Percentiles rank a stretch among this genome's conserved stretches.
Conservation (phyloP, 2,888 invertebrate species). For the Mantis religiosa region DNA sequence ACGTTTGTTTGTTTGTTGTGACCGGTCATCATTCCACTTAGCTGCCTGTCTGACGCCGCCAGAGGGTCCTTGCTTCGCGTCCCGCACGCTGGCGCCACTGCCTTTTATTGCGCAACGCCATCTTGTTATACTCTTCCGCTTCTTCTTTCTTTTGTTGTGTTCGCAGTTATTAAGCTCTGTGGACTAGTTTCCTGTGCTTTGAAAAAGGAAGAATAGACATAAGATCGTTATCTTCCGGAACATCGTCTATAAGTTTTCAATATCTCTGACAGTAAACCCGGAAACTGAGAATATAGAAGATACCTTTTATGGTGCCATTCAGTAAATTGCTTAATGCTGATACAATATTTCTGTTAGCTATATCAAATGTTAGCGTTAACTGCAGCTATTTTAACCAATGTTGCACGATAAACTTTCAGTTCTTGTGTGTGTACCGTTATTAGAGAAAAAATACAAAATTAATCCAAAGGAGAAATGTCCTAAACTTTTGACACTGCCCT, state of each 20-base stretch:
- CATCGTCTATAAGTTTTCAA: not conserved
- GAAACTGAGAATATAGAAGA: not conserved
- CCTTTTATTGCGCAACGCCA: not conserved
- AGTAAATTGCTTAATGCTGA: not conserved
- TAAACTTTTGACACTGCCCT: too few relatives aligned
- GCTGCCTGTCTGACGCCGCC: not conserved
- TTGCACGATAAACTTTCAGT: too few relatives aligned
- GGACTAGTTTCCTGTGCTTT: not conserved
- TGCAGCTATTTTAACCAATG: too few relatives aligned
- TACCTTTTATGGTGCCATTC: not conserved
- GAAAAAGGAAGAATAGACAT: not conserved
- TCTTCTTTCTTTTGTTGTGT: not conserved
- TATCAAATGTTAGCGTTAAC: not conserved
- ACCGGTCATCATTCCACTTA: not conserved
- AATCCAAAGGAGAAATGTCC: too few relatives aligned
- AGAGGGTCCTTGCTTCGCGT: not conserved
- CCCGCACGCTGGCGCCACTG: not conserved
- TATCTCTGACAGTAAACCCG: not conserved
- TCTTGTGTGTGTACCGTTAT: too few relatives aligned
- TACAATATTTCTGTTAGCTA: not conserved
- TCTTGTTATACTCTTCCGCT: not conserved
- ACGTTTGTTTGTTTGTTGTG: not conserved
- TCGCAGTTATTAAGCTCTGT: not conserved
- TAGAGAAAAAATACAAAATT: too few relatives aligned
- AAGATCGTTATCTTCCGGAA: not conserved